phyloP scores from a whole-genome alignment of 2,113 vertebrate genomes.

The Diphyllodes magnificus region DNA sequence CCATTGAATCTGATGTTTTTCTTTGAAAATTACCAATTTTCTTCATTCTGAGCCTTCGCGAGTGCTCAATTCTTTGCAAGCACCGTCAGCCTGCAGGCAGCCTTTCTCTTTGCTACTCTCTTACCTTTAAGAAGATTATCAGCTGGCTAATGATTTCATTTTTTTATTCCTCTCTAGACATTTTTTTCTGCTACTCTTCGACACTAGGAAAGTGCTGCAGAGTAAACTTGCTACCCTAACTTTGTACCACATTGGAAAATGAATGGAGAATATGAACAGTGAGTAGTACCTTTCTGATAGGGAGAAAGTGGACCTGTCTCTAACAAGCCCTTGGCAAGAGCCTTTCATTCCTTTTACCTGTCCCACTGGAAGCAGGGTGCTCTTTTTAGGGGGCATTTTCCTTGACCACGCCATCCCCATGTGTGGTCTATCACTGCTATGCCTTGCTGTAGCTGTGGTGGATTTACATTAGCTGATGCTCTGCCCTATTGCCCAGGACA shows the following conservation, averaged over 20 bases:
- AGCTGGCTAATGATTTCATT: not conserved
- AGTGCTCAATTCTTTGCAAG: not conserved
- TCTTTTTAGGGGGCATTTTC: not conserved
- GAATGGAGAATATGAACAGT: not conserved
- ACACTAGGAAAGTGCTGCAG: not conserved
- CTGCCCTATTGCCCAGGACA: not conserved
- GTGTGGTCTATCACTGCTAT: not conserved
- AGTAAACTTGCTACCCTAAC: not conserved
- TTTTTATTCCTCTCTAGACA: not conserved
- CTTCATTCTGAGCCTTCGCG: not conserved
- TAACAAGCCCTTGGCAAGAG: not conserved
- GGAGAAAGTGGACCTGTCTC: not conserved
- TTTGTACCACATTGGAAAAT: not conserved
- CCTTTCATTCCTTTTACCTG: not conserved
- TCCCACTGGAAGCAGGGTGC: not conserved
- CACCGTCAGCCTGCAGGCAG: not conserved
- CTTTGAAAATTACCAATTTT: slow-evolving; percentile 5
- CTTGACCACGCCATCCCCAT: not conserved
- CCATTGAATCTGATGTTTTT: not conserved
- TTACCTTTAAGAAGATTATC: not conserved
- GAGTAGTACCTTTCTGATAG: not conserved
- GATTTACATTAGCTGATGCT: not conserved
- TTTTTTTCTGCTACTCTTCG: not conserved
- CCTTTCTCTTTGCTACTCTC: not conserved
- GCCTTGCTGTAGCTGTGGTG: not conserved